Evolutionary conservation across 92 coral and sea anemone genomes (phyloP).

Genomic region (Metridium senile): DNA sequence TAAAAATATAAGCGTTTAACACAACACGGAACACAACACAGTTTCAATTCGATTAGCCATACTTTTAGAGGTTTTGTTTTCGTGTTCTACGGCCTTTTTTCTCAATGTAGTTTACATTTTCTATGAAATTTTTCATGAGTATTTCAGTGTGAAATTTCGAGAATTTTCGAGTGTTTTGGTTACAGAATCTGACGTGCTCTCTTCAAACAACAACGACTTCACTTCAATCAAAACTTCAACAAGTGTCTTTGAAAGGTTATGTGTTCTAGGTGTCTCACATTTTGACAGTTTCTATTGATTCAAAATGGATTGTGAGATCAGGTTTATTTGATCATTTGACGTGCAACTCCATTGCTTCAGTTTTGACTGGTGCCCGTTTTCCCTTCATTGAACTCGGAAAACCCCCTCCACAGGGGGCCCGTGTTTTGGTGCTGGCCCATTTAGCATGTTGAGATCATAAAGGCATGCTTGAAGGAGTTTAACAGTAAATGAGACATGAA

Average conservation of each 20-base stretch:
- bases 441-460: constrained; percentile 7
- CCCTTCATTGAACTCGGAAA: constrained; percentile 28
- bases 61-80: too few species aligned
- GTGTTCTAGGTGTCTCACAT: not conserved
- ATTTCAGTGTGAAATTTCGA: too few species aligned
- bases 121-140: too few species aligned
- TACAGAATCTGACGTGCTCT: not conserved
- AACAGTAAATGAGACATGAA: not conserved
- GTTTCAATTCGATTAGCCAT: too few species aligned
- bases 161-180: not conserved
- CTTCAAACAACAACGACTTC: not conserved
- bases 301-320: not conserved
- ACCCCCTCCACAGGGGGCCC: constrained; percentile 28
- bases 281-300: not conserved
- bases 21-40: too few species aligned
- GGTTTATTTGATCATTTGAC: not conserved
- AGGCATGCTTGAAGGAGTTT: constrained; percentile 14
- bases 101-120: not conserved
- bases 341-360: not conserved
- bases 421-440: constrained; percentile 17
- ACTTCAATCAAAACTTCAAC: too few species aligned
- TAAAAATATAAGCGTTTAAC: too few species aligned
- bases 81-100: not conserved
- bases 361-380: constrained; percentile 20
- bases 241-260: not conserved